A percentile compares a stretch with the other conserved stretches of the same genome.
Evolutionary conservation across 2,797 vertebrate species (phyloP).

Genomic region (Pseudopleuronectes americanus): DNA sequence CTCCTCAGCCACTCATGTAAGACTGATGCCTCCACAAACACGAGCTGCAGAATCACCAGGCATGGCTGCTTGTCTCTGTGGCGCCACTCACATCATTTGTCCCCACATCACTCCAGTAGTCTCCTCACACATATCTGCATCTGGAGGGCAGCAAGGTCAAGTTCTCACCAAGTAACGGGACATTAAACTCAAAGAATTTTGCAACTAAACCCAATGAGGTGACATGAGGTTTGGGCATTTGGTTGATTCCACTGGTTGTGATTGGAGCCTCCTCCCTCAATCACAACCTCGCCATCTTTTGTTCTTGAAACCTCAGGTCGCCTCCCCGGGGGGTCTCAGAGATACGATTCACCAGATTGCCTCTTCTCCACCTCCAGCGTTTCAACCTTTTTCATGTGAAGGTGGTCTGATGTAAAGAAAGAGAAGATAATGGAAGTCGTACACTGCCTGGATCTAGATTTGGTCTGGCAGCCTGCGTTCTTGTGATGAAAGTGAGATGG

Average conservation of each 20-base stretch:
- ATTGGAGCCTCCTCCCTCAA: not conserved
- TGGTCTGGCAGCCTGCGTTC: slow-evolving; percentile 29
- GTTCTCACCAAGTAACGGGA: slow-evolving; percentile 1
- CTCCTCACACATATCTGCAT: not conserved
- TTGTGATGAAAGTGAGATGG: slow-evolving; percentile 52
- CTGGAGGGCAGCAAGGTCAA: slow-evolving; percentile 22
- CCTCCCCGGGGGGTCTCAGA: slow-evolving; percentile 18
- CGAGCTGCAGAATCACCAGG: not conserved
- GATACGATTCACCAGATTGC: slow-evolving; percentile 7
- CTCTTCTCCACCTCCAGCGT: slow-evolving; percentile 9
- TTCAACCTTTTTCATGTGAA: slow-evolving; percentile 22
- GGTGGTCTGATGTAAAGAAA: slow-evolving; percentile 17
- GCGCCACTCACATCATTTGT: not conserved
- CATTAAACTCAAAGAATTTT: slow-evolving; percentile 35
- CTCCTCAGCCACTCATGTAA: slow-evolving; percentile 33
- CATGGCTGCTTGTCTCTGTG: no score
- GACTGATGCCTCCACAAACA: slow-evolving; percentile 40
- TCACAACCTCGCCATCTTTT: slow-evolving; percentile 21
- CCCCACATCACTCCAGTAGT: slow-evolving; percentile 13
- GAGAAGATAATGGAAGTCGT: slow-evolving; percentile 24
- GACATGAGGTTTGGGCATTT: slow-evolving; percentile 35
- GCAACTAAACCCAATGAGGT: slow-evolving; percentile 19
- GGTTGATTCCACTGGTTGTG: slow-evolving; percentile 43
- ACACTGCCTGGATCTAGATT: slow-evolving; percentile 31
- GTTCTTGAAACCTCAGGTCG: slow-evolving; percentile 29